Base-by-base conservation (phyloP, 2,797 vertebrate species). In the Acestrorhynchus altus region DNA sequence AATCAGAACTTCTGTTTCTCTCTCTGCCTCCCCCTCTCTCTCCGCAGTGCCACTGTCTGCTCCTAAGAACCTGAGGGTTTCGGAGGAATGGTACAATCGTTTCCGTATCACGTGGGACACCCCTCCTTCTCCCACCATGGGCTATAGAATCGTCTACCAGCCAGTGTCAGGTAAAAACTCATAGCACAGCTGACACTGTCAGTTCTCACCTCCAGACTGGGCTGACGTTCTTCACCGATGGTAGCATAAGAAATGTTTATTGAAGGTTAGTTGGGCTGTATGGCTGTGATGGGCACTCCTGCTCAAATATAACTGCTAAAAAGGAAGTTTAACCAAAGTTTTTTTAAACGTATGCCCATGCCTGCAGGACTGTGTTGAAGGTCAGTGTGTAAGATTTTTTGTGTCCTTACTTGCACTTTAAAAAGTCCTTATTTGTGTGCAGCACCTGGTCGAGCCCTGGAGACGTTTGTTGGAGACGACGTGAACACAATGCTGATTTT, bases 61-160 rank as follows among this genome's bases (percentile, higher is more conserved):
- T 51, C 97, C 97, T 0, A 92, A 84, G 80, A 96, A 96, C 76
- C 89, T 99, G 1, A 92, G 93, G 0, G 94, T 98, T 0, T 97
- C 96, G 0, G 98, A 99, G 56, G 95, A 99, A 80, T 99, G 98
- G 98, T 99, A 98, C 89, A 98, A 96, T 82, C 94, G 96, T 26
- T 92, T 99, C 81, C 93, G 97, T 9, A 96, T 99, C 87, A 95
- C 94, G 26, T 99, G 98, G 98, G 95, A 97, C 22, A 88, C 91
- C 0, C 96, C 98, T 0, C 90, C 95, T 0, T 93, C 96, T 0
- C 92, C 95, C 1, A 96, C 96, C 1, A 96, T 97, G 93, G 97
- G 98, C 16, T 99, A 97, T 87, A 92, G 96, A 65, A 93, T 99
- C 13, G 93, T 98, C 67, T 99, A 99, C 90, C 96, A 95, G 87